These are phyloP conservation scores for Peromyscus aztecus DNA, from an alignment of 2,797 vertebrate genomes.

Conservation along the genomic window DNA sequence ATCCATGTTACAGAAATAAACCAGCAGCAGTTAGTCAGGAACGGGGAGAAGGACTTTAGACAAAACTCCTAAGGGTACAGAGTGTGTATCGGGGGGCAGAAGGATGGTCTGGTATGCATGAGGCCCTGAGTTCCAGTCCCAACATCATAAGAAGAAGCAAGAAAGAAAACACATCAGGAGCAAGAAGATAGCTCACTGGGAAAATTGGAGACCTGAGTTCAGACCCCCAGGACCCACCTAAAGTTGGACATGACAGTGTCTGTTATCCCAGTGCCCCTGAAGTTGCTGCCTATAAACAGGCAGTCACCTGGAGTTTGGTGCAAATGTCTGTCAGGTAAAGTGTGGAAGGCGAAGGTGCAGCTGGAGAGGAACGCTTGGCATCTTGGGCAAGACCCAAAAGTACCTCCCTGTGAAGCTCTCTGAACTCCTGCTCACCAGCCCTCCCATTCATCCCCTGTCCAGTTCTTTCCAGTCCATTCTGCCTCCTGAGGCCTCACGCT, in stretches of 20 bases:
- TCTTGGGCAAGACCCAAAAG: neutral
- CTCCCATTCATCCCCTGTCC: neutral
- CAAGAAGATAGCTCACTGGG: too few relatives aligned
- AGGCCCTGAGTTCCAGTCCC: neutral
- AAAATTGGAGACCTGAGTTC: neutral
- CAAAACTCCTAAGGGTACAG: neutral
- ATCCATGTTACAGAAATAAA: neutral
- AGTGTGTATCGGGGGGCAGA: neutral
- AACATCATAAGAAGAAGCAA: neutral
- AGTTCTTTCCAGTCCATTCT: neutral
- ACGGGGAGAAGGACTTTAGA: neutral
- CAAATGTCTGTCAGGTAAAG: neutral
- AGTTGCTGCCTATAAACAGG: neutral
- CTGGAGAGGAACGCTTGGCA: neutral
- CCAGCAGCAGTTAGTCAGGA: neutral
- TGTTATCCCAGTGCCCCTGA: neutral
- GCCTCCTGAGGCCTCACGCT: slow-evolving; percentile 6
- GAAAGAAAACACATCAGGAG: too few relatives aligned
- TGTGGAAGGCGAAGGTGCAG: neutral
- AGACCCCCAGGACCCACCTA: neutral
- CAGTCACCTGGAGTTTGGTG: neutral
- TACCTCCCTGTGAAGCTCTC: neutral
- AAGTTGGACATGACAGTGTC: neutral
- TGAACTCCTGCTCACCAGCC: neutral
- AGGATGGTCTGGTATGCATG: neutral